Evolutionary conservation across 2,797 vertebrate genomes (phyloP), one percentile per base, ranked within the genome.

Genomic region (Coluber constrictor): DNA sequence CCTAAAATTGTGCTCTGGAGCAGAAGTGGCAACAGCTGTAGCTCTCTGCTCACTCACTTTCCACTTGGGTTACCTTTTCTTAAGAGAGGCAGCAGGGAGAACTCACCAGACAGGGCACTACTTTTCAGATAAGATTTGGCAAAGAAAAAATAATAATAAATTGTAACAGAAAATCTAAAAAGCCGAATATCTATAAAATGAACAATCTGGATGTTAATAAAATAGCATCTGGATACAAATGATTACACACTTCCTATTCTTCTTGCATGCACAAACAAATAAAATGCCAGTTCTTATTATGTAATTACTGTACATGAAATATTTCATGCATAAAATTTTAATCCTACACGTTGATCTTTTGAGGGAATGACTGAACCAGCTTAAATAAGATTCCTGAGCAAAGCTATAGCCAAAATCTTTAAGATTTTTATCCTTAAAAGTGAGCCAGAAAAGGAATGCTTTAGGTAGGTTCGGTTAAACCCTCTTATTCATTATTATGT

Each of bases 1-100:
- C 96, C 96, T 93, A 92, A 97, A 97, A 97, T 96, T 97, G 97
- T 97, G 97, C 97, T 97, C 96, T 94, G 96, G 96, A 96, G 96
- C 96, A 93, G 96, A 96, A 97, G 97, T 91, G 91, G 95, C 94
- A 96, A 96, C 96, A 97, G 97, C 97, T 96, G 97, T 92, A 97
- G 93, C 94, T 93, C 90, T 96, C 96, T 95, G 93, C 95, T 96
- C 94, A 18, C 96, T 93, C 92, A 96, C 97, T 97, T 97, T 97
- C 96, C 97, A 96, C 95, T 90, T 92, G 96, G 96, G 91, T 95
- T 97, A 93, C 95, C 96, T 97, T 94, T 93, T 43, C 90, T 79
- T 90, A 88, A 95, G 96, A 96, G 95, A 97, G n/a, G 79, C 95
- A 61, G 70, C 4, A 86, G 94, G 95, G 93, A 94, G 93, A 93